Conservation (phyloP, 2,888 invertebrate species). For the Lomographa bimaculata region DNA sequence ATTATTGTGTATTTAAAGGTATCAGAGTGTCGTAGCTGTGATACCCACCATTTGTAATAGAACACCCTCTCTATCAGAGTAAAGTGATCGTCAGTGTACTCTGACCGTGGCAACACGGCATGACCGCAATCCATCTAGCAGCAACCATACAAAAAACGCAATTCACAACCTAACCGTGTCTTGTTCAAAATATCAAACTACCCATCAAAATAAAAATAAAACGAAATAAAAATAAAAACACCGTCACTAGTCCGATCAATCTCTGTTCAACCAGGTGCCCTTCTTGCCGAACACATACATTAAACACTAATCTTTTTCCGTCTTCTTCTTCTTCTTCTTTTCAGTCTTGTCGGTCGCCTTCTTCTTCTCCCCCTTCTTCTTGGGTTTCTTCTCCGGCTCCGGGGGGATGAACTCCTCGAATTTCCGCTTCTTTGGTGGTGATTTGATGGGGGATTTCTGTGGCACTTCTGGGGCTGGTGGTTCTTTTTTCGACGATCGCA, state of each 20-base stretch:
- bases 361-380: slow-evolving; percentile 51
- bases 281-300: slow-evolving; percentile 64
- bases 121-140: slow-evolving; percentile 4
- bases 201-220: slow-evolving; percentile 29
- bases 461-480: slow-evolving; percentile 44
- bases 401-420: slow-evolving; percentile 51
- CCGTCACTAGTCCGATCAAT: slow-evolving; percentile 30
- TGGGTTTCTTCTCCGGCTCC: slow-evolving; percentile 49
- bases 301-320: slow-evolving; percentile 77
- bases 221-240: slow-evolving; percentile 12
- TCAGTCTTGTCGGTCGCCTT: slow-evolving; percentile 41
- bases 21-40: too few relatives aligned
- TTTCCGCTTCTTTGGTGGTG: slow-evolving; percentile 64
- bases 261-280: slow-evolving; percentile 31
- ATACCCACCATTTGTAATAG: too few relatives aligned
- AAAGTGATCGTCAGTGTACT: too few relatives aligned
- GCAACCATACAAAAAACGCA: not conserved
- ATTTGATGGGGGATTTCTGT: slow-evolving; percentile 52
- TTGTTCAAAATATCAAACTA: slow-evolving; percentile 34
- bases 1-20: too few relatives aligned
- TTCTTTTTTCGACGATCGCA: slow-evolving; percentile 66
- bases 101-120: too few relatives aligned
- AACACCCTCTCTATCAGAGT: too few relatives aligned
- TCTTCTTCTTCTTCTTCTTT: slow-evolving; percentile 58
- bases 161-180: slow-evolving; percentile 9